These are phyloP conservation scores for Icerya purchasi DNA, from an alignment of 2,888 invertebrate species.

Conservation along the genomic window DNA sequence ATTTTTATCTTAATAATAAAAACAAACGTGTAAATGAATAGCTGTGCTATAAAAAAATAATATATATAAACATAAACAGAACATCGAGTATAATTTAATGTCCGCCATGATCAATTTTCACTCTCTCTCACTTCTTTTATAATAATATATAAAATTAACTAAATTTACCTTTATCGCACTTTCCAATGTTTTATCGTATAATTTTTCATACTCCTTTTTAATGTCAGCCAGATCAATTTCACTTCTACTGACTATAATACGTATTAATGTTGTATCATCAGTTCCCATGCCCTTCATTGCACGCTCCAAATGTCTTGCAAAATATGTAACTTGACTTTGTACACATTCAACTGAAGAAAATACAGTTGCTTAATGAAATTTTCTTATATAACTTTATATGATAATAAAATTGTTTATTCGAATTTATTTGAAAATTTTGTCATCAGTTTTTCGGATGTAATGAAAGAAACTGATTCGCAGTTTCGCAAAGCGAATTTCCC, in stretches of 20 bases:
- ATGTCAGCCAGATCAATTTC: conserved; percentile 30
- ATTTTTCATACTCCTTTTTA: conserved; percentile 28
- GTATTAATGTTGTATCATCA: conserved; percentile 30
- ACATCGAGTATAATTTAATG: conserved; percentile 20
- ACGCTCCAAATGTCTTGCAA: conserved; percentile 29
- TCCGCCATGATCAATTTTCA: background rate
- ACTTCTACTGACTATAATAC: conserved; percentile 29
- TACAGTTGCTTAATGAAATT: too few species aligned
- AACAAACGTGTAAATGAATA: too few species aligned
- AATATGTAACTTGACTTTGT: conserved; percentile 36
- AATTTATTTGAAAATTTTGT: too few species aligned
- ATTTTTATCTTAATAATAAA: too few species aligned
- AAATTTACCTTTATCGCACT: conserved; percentile 37
- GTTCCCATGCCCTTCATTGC: conserved; percentile 32
- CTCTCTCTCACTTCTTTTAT: background rate
- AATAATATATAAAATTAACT: background rate
- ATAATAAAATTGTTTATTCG: too few species aligned
- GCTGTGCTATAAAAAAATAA: too few species aligned
- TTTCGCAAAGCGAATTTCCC: too few species aligned
- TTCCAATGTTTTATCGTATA: conserved; percentile 27
- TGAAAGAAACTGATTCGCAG: too few species aligned
- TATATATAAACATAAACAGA: background rate
- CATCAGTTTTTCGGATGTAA: too few species aligned
- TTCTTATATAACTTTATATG: too few species aligned
- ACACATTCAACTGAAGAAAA: conserved; percentile 55